Percentiles rank a stretch among this genome's conserved stretches.
These are phyloP conservation scores for Abrostola tripartita DNA, from an alignment of 2,888 invertebrate genomes.

Conservation along the genomic window DNA sequence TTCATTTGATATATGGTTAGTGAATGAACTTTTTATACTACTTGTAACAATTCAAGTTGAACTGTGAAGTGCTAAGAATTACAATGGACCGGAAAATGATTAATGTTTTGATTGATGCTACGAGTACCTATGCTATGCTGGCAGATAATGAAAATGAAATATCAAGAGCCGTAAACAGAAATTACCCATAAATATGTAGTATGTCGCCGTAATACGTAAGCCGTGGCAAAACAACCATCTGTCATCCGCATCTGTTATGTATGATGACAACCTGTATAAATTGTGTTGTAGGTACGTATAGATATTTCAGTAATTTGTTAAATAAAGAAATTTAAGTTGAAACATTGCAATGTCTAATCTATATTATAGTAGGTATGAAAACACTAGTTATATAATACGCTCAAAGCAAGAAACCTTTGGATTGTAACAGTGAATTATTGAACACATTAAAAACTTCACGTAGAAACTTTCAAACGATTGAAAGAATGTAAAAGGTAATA, in stretches of 20 bases:
- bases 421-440: not conserved
- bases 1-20: not conserved
- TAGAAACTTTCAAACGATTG: not conserved
- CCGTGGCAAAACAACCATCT: not conserved
- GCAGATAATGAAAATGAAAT: not conserved
- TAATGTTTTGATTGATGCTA: no score
- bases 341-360: not conserved
- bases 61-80: no score
- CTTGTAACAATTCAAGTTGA: no score
- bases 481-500: no score
- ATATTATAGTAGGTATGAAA: not conserved
- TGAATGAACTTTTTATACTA: no score
- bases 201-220: no score
- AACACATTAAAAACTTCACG: not conserved
- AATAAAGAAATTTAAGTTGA: not conserved
- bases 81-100: no score
- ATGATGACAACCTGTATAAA: not conserved
- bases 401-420: not conserved
- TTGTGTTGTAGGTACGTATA: not conserved
- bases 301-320: not conserved
- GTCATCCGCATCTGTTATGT: not conserved
- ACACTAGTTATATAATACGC: not conserved
- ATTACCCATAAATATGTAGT: not conserved
- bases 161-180: not conserved
- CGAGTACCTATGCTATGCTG: no score